phyloP scores from a whole-genome alignment of 2,113 vertebrate genomes.

The Podarcis raffonei region DNA sequence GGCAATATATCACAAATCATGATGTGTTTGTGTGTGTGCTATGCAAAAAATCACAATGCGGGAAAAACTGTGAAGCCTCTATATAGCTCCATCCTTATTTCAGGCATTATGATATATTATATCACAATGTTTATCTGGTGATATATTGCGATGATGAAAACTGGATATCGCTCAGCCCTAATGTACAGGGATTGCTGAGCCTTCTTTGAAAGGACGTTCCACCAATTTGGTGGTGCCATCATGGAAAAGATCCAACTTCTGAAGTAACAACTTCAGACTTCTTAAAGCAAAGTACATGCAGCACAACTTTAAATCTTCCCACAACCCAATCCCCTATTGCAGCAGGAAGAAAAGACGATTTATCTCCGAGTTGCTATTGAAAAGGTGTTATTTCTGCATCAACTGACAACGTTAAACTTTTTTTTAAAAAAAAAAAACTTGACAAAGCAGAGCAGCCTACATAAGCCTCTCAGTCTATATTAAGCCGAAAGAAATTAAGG shows the following conservation, averaged over 20 bases:
- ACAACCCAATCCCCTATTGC: not conserved
- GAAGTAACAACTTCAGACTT: not conserved
- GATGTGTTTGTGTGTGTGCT: too few relatives aligned
- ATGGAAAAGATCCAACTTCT: not conserved
- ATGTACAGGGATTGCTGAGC: not conserved
- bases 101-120: too few relatives aligned
- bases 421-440: slow-evolving; percentile 35
- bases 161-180: too few relatives aligned
- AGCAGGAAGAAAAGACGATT: slow-evolving; percentile 16
- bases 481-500: slow-evolving; percentile 42
- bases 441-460: slow-evolving; percentile 30
- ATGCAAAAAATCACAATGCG: too few relatives aligned
- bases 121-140: too few relatives aligned
- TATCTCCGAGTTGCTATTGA: slow-evolving; percentile 16
- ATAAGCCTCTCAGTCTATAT: slow-evolving; percentile 50
- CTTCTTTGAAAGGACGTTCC: not conserved
- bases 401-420: slow-evolving; percentile 37
- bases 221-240: not conserved
- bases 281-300: not conserved
- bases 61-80: too few relatives aligned
- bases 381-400: slow-evolving; percentile 15
- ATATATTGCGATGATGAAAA: too few relatives aligned
- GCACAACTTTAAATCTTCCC: not conserved
- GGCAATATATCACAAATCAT: too few relatives aligned
- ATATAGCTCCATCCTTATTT: too few relatives aligned